These are phyloP conservation scores for Stictonetta naevosa DNA, from an alignment of 2,113 vertebrate genomes.

Conservation along the genomic window DNA sequence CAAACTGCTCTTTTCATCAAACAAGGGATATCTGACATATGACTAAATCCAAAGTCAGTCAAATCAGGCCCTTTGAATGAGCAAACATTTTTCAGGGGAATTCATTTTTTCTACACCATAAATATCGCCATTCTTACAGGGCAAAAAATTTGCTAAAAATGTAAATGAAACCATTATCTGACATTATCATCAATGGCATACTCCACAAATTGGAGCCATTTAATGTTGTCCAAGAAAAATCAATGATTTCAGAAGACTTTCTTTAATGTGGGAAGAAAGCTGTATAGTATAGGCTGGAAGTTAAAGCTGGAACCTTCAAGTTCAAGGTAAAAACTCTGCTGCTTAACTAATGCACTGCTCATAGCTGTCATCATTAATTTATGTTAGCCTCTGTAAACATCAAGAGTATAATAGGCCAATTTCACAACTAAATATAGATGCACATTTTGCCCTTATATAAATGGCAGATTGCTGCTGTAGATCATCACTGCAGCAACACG, in stretches of 20 bases:
- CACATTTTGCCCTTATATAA: conserved; percentile 87
- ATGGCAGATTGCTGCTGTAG: conserved; percentile 88
- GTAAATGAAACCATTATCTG: conserved; percentile 43
- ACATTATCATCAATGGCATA: background rate
- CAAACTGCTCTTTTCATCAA: background rate
- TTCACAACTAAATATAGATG: conserved; percentile 90
- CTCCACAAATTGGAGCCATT: conserved; percentile 33
- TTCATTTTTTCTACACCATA: background rate
- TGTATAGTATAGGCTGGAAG: conserved; percentile 53
- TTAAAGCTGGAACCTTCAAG: conserved; percentile 81
- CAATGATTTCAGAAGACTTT: conserved; percentile 49
- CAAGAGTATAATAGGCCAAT: conserved; percentile 89
- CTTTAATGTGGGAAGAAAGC: conserved; percentile 67
- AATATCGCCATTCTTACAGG: background rate
- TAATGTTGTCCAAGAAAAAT: conserved; percentile 41
- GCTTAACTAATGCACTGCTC: conserved; percentile 84
- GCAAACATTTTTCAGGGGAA: background rate
- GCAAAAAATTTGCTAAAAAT: conserved; percentile 40
- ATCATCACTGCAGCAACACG: conserved; percentile 82
- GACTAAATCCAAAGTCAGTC: conserved; percentile 37
- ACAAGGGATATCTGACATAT: background rate
- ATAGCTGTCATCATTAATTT: conserved; percentile 89
- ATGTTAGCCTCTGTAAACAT: conserved; percentile 88
- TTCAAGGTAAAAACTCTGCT: conserved; percentile 82
- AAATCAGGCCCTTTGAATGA: conserved; percentile 6